These are phyloP conservation scores for Bombus consobrinus DNA, from an alignment of 1,140 invertebrate genomes.

Conservation along the genomic window DNA sequence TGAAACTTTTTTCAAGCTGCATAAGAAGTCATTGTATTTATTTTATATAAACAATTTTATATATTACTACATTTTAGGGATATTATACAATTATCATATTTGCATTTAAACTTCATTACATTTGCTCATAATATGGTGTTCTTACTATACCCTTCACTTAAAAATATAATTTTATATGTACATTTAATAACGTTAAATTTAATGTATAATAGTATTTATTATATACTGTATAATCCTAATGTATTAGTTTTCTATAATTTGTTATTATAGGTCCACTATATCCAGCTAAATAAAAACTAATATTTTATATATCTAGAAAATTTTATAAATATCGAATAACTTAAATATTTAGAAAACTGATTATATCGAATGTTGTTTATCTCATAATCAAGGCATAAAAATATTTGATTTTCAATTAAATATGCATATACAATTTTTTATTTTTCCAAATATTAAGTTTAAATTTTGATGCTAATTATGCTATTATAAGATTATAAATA, in stretches of 20 bases:
- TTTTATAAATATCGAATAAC: constrained; percentile 14
- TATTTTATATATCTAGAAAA: constrained; percentile 30
- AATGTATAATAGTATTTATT: constrained; percentile 22
- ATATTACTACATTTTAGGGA: constrained; percentile 33
- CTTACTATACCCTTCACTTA: constrained; percentile 29
- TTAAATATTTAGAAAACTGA: constrained; percentile 7
- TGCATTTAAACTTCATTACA: constrained; percentile 43
- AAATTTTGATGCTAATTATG: not conserved
- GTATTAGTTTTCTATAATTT: constrained; percentile 30
- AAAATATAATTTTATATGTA: constrained; percentile 40
- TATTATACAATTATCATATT: constrained; percentile 45
- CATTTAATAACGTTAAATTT: constrained; percentile 40
- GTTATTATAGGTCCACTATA: constrained; percentile 52
- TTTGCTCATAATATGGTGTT: constrained; percentile 28
- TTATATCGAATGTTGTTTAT: not conserved
- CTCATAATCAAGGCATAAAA: not conserved
- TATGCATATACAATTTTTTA: constrained; percentile 14
- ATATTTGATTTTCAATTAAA: not conserved
- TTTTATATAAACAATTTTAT: constrained; percentile 36
- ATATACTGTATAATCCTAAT: constrained; percentile 27
- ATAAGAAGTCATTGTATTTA: constrained; percentile 28
- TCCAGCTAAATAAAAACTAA: constrained; percentile 55
- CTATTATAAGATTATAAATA: not conserved
- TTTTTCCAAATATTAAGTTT: not conserved
- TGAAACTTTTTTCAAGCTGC: constrained; percentile 24